Evolutionary conservation across 2,888 invertebrate species (phyloP), one percentile per base, ranked within the genome.

Genomic region (Stegana nigrithorax): DNA sequence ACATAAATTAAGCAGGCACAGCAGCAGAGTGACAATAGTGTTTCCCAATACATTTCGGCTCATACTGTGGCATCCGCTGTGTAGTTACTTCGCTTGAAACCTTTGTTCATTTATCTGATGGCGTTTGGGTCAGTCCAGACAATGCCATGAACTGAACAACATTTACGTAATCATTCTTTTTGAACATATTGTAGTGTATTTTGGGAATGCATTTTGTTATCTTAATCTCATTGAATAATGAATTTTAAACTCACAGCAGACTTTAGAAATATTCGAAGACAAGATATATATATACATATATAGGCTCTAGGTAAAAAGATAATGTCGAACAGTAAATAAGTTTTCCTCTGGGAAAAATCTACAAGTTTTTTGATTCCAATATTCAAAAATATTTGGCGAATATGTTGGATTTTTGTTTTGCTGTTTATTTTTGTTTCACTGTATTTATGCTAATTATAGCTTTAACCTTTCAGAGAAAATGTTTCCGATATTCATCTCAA

Each of bases 1-100:
- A 36, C 61, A 55, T 70, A 73, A 10, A 26, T 10, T 0, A 67
- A 60, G 4, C 19, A 53, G 1, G 62, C 2, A 10, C 73, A 47
- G 26, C 67, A 7, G 0, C 70, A 17, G 12, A 70, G 58, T n/a
- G 73, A 42, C 8, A 71, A 45, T 29, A 60, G 12, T 42, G 60
- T 55, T 14, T 63, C 61, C 71, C 73, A 57, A 59, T 63, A 66
- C 71, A 71, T 71, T 44, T 56, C 32, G 21, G 2, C 10, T 12
- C 51, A 36, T 27, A n/a, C n/a, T n/a, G n/a, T n/a, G n/a, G n/a
- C n/a, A n/a, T n/a, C n/a, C n/a, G n/a, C n/a, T 26, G 23, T 32
- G 23, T 26, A 2, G 23, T 14, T 10, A 19, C 32, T 57, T n/a
- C 19, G 17, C 45, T 45, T 45, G 26, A 29, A 45, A 45, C 8